These are phyloP conservation scores for Hipposideros larvatus DNA, from an alignment of 2,797 vertebrate genomes.

Conservation along the genomic window DNA sequence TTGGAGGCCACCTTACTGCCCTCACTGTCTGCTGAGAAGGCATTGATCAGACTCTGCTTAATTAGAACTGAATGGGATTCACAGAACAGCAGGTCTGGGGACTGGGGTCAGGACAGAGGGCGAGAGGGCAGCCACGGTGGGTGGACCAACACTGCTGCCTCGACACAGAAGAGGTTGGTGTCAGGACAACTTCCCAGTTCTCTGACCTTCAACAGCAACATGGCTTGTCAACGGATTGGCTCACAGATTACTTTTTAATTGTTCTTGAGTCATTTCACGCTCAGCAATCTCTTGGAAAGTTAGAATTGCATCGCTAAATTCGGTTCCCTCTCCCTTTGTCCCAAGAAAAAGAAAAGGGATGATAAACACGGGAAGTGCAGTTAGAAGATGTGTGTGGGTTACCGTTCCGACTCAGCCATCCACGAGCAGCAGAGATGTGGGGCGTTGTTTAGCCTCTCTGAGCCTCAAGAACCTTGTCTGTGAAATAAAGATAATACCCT, in stretches of 20 bases:
- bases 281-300: background rate
- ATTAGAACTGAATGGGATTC: constrained; percentile 69
- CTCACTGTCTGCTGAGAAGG: background rate
- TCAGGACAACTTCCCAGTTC: background rate
- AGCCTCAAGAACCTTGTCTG: background rate
- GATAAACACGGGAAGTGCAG: background rate
- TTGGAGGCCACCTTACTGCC: background rate
- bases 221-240: background rate
- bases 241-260: background rate
- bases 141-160: background rate
- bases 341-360: background rate
- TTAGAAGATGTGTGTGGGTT: background rate
- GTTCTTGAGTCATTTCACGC: background rate
- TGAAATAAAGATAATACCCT: background rate
- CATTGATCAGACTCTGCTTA: constrained; percentile 70
- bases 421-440: background rate
- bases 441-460: background rate
- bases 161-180: background rate
- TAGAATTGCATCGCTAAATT: background rate
- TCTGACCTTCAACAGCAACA: background rate
- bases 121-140: background rate
- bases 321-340: background rate
- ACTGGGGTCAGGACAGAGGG: background rate
- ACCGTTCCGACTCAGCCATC: background rate
- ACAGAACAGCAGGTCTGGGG: background rate